phyloP scores from a whole-genome alignment of 2,113 vertebrate species.

The Telmatochromis sp. region DNA sequence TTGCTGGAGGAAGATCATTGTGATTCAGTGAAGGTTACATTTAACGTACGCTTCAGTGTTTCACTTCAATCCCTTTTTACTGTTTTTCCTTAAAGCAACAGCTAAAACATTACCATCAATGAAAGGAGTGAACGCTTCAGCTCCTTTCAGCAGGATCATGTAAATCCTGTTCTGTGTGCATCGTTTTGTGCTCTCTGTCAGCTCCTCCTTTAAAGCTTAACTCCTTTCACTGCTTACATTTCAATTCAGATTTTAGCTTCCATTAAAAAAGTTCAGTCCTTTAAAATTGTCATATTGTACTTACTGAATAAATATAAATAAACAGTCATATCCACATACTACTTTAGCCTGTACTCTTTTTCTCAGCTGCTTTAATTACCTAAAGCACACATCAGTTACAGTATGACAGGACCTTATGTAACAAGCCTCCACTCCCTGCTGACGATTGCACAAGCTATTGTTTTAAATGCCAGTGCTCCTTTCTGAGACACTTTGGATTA shows the following conservation, averaged over 20 bases:
- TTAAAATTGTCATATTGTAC: neutral
- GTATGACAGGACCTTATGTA: neutral
- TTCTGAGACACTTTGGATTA: neutral
- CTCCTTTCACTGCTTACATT: neutral
- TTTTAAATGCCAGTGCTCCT: neutral
- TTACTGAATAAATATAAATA: neutral
- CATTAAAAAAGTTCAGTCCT: neutral
- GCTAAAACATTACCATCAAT: neutral
- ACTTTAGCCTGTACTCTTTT: neutral
- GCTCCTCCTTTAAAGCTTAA: neutral
- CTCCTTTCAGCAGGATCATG: neutral
- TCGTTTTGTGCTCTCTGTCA: neutral
- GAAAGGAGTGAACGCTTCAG: neutral
- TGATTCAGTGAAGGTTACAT: neutral
- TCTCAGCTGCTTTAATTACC: neutral
- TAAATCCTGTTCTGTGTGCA: neutral
- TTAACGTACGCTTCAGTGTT: neutral
- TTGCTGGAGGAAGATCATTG: slow-evolving; percentile 8
- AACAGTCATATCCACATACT: neutral
- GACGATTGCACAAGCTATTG: neutral
- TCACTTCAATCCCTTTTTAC: neutral
- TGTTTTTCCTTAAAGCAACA: neutral
- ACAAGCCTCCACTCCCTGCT: neutral
- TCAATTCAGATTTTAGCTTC: neutral
- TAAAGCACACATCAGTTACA: neutral